Evolutionary conservation across 2,113 vertebrate species (phyloP), one percentile per base, ranked within the genome.

Genomic region (Sterna hirundo): DNA sequence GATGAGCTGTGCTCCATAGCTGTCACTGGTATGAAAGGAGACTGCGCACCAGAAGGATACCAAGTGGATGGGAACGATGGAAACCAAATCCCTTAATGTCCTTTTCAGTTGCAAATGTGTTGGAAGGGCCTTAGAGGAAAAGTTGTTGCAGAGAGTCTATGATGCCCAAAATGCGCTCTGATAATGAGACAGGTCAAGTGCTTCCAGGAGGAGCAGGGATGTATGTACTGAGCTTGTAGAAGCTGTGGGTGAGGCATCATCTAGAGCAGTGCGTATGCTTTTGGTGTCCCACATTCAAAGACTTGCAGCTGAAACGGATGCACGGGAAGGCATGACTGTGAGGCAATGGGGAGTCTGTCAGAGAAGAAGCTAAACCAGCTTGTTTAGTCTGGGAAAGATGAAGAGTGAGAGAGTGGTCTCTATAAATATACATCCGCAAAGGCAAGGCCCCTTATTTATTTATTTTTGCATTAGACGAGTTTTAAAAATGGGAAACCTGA

Each of bases 341-440:
- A 82, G 40, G 82, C 82, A 51, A 55, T 6, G 34, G 78, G 88
- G 40, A 94, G 1, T 44, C 44, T 77, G 54, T 21, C 30, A 68
- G 85, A 83, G 71, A 80, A 92, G 85, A 38, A 52, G 58, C 40
- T 93, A 64, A 88, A 86, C 36, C 72, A 80, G 26, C 70, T 76
- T 90, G 57, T 94, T 95, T 80, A 88, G 79, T 77, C 88, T 92
- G 94, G 94, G 71, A 92, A 84, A 80, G 54, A 86, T 15, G 58
- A 74, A 74, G 13, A 54, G 62, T 69, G 49, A 69, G 75, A 86
- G 27, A 36, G 61, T 96, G 83, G 71, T 74, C 71, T 92, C 54
- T 62, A 54, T 38, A 97, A 94, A 92, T 49, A 86, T 4, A 86
- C 40, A 77, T 32, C 69, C 58, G 62, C 21, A 85, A 87, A 62